phyloP scores from a whole-genome alignment of 2,888 invertebrate species.

The Habroteleia sp. region DNA sequence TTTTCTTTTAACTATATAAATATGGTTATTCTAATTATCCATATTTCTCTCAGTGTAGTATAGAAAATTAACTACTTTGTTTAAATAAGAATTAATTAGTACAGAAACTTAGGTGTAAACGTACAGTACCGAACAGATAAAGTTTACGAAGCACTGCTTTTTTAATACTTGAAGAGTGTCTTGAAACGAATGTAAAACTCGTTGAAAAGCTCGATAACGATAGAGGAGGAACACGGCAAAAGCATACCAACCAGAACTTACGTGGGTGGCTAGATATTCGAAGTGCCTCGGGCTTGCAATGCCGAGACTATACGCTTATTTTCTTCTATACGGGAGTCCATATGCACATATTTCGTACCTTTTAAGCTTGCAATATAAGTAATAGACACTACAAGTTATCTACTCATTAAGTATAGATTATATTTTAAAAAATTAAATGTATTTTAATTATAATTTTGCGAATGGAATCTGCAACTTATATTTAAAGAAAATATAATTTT shows the following conservation, averaged over 20 bases:
- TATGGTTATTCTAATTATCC: too few species aligned
- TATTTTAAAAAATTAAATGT: constrained; percentile 21
- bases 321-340: constrained; percentile 61
- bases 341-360: constrained; percentile 56
- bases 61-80: background rate
- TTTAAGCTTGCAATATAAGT: constrained; percentile 42
- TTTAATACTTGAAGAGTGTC: constrained; percentile 75
- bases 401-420: constrained; percentile 4
- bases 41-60: too few species aligned
- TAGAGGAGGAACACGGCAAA: constrained; percentile 70
- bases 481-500: too few species aligned
- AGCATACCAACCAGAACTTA: constrained; percentile 68
- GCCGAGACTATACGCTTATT: constrained; percentile 55
- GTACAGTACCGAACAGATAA: constrained; percentile 1
- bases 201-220: constrained; percentile 76
- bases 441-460: too few species aligned
- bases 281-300: constrained; percentile 59
- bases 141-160: constrained; percentile 59
- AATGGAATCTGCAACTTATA: too few species aligned
- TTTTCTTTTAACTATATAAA: too few species aligned
- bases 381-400: constrained; percentile 13
- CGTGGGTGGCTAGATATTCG: constrained; percentile 63
- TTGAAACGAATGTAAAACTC: constrained; percentile 75
- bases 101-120: constrained; percentile 11
- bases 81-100: constrained; percentile 20